Percentiles rank a stretch among this genome's conserved stretches.
phyloP scores from a whole-genome alignment of 2,888 invertebrate species.

The Aphidoletes aphidimyza region DNA sequence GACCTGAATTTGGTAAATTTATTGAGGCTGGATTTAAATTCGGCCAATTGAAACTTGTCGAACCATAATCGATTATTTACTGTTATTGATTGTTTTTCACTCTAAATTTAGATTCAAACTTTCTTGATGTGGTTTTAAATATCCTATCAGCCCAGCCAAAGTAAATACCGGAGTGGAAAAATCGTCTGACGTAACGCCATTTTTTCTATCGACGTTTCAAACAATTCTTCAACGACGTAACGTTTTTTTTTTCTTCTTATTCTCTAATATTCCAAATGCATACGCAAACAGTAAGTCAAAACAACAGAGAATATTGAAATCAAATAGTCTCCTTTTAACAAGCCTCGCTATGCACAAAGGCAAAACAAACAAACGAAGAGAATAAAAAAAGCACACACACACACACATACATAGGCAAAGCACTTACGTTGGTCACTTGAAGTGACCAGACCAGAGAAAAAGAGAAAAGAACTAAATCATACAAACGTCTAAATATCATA shows the following conservation, averaged over 20 bases:
- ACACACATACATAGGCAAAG: not conserved
- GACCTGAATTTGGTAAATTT: no score
- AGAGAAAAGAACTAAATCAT: not conserved
- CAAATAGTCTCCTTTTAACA: constrained; percentile 13
- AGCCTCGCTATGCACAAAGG: not conserved
- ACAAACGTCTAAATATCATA: not conserved
- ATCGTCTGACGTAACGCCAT: not conserved
- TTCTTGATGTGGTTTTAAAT: no score
- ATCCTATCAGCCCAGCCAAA: no score
- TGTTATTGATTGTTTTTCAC: no score
- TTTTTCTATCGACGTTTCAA: not conserved
- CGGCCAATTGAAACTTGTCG: no score
- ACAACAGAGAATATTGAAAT: not conserved
- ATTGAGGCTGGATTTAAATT: no score
- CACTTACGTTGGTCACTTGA: not conserved
- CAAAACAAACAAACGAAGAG: constrained; percentile 17
- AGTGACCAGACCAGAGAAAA: no score
- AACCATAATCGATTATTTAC: no score
- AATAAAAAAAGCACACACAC: no score
- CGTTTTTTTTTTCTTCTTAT: not conserved
- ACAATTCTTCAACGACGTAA: not conserved
- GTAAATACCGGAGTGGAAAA: not conserved
- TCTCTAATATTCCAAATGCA: not conserved
- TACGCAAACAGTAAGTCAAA: not conserved
- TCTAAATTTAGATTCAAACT: no score